Conservation (phyloP, 2,113 vertebrate genomes). For the Vidua chalybeata region DNA sequence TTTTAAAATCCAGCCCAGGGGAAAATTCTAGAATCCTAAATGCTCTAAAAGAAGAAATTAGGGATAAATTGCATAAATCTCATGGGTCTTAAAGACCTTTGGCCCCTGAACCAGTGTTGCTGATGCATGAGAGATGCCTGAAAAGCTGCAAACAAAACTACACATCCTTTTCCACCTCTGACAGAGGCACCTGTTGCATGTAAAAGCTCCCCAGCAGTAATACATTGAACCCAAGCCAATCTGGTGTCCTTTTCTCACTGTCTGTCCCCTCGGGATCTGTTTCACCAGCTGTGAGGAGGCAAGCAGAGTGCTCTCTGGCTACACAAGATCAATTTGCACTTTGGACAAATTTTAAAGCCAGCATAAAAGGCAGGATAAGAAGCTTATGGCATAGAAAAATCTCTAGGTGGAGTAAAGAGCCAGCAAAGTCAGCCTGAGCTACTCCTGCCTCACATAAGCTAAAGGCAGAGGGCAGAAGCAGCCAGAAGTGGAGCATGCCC, state of each 20-base stretch:
- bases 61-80: background rate
- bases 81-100: background rate
- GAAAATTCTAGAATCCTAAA: background rate
- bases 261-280: background rate
- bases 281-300: background rate
- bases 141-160: background rate
- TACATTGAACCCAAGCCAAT: background rate
- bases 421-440: background rate
- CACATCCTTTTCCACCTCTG: background rate
- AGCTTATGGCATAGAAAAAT: conserved; percentile 13
- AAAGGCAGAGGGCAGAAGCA: background rate
- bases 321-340: background rate
- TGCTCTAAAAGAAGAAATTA: background rate
- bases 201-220: background rate
- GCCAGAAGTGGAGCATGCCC: fast-evolving
- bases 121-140: background rate
- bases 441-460: background rate
- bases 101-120: background rate
- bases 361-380: background rate
- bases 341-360: background rate
- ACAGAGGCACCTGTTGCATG: background rate
- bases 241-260: background rate
- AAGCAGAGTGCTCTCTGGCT: background rate
- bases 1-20: background rate
- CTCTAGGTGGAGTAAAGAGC: conserved; percentile 46